Evolutionary conservation across 2,113 vertebrate species (phyloP), one percentile per base, ranked within the genome.

Genomic region (Hypomesus transpacificus): DNA sequence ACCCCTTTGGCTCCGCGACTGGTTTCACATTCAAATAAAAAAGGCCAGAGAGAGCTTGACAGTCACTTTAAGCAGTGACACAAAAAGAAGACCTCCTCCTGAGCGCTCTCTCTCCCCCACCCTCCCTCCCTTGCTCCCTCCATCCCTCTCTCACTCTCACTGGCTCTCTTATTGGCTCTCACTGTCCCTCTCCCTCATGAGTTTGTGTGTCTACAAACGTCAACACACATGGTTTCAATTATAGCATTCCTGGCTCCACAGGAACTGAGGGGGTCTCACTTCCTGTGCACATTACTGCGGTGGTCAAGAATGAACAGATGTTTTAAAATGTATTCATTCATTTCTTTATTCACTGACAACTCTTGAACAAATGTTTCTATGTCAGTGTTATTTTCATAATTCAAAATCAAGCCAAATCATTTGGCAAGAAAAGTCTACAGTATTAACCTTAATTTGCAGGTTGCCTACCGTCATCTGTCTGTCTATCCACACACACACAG

Each of bases 191-290:
- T 46, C 39, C 9, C 39, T 46, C 39, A 11, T 8, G 39, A 46
- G 9, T 21, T 59, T 59, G 56, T 69, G 69, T 53, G 77, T 75
- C 75, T 63, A 61, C 26, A 39, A 56, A 56, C 54, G 11, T 16
- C 57, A n/a, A 79, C 79, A 88, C 90, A 92, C 85, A 80, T 80
- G 88, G 85, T 87, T 89, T 91, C 83, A 86, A 87, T 92, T 91
- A 91, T 74, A 72, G 81, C 87, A 89, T 89, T 90, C 86, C 87
- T 84, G 82, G 78, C 80, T 85, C 81, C 69, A 75, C 66, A 77
- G 61, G 75, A 79, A 75, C 81, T 75, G 51, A 65, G 78, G 84
- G 83, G 81, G 70, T 77, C 77, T 82, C 73, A 59, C 78, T 90
- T 89, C 88, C 87, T 87, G 84, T 85, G 76, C 68, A 80, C 79